A percentile compares a stretch with the other conserved stretches of the same genome.
phyloP scores from a whole-genome alignment of 2,797 vertebrate genomes.

The Hoplostethus mediterraneus region DNA sequence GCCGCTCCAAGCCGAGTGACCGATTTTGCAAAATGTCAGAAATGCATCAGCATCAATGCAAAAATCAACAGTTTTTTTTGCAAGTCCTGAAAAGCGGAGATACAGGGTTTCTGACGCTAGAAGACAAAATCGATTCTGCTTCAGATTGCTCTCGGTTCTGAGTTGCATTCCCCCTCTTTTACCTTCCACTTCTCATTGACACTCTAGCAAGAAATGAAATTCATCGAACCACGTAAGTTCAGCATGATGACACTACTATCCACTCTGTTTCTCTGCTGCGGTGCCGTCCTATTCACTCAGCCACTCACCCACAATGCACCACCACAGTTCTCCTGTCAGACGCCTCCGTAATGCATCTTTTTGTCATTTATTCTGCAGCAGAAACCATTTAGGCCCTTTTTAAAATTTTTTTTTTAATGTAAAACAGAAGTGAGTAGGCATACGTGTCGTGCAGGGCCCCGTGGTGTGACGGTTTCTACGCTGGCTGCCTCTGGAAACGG shows the following conservation, averaged over 20 bases:
- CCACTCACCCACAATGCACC: neutral
- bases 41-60: conserved; percentile 6
- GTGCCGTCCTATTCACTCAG: neutral
- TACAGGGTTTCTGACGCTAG: conserved; percentile 21
- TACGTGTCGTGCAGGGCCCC: neutral
- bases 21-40: conserved; percentile 8
- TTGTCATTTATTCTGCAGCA: no score
- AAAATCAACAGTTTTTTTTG: conserved; percentile 25
- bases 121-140: conserved; percentile 13
- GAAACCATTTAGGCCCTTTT: conserved; percentile 7
- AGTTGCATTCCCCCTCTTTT: conserved; percentile 51
- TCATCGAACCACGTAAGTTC: neutral
- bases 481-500: conserved; percentile 18
- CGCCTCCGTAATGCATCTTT: neutral
- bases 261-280: neutral
- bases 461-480: neutral
- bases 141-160: conserved; percentile 34
- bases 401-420: neutral
- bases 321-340: no score
- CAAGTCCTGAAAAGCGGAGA: conserved; percentile 1
- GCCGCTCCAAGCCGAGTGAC: neutral
- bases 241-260: conserved; percentile 13
- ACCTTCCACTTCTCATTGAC: conserved; percentile 16
- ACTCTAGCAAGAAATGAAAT: conserved; percentile 7
- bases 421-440: neutral